These are phyloP conservation scores for Crypturellus tataupa DNA, from an alignment of 2,797 vertebrate species.

Conservation along the genomic window DNA sequence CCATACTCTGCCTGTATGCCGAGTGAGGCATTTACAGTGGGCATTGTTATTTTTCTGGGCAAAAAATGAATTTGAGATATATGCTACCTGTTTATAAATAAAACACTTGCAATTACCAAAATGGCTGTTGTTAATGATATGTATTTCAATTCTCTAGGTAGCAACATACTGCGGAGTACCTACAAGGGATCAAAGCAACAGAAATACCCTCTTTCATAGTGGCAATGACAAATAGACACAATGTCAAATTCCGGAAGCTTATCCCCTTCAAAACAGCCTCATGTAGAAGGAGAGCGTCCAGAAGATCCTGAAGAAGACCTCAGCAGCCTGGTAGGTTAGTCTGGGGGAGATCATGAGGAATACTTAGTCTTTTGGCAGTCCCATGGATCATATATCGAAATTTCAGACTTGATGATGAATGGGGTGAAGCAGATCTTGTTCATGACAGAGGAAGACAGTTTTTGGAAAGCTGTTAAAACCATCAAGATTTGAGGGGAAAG, in stretches of 20 bases:
- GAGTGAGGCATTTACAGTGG: not conserved
- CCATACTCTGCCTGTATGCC: not conserved
- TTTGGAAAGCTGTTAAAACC: not conserved
- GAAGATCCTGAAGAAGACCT: not conserved
- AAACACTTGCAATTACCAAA: not conserved
- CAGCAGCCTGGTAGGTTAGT: too few relatives aligned
- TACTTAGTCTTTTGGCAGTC: fast-evolving
- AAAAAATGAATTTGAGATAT: not conserved
- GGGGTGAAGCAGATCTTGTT: not conserved
- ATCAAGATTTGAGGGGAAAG: not conserved
- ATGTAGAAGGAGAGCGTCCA: not conserved
- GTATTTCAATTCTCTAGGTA: not conserved
- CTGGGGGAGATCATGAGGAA: not conserved
- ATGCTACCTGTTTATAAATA: not conserved
- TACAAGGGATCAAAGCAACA: not conserved
- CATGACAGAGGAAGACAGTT: not conserved
- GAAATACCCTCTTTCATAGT: fast-evolving
- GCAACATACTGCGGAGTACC: not conserved
- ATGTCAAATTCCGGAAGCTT: not conserved
- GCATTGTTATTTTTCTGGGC: not conserved
- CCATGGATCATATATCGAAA: not conserved
- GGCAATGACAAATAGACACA: not conserved
- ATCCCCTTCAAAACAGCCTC: not conserved
- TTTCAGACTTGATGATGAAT: not conserved
- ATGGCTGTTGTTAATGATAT: not conserved